Percentiles rank a stretch among this genome's conserved stretches.
These are phyloP conservation scores for Monopterus albus DNA, from an alignment of 2,113 vertebrate species.

Conservation along the genomic window DNA sequence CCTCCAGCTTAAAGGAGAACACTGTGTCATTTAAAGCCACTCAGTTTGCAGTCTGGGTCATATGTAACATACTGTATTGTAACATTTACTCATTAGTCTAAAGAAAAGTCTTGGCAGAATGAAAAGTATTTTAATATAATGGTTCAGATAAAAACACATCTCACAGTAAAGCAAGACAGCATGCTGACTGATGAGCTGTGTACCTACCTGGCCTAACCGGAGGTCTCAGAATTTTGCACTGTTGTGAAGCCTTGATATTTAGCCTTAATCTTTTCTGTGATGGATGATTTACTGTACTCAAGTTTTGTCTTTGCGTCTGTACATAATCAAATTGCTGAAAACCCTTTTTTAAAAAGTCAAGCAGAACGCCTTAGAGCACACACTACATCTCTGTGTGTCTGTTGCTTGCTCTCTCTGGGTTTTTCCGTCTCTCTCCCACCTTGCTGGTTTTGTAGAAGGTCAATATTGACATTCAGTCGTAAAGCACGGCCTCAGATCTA, in stretches of 20 bases:
- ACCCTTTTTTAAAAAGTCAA: no score
- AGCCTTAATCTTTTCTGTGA: slow-evolving; percentile 10
- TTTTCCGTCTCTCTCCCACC: slow-evolving; percentile 41
- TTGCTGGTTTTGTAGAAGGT: slow-evolving; percentile 65
- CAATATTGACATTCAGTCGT: slow-evolving; percentile 76
- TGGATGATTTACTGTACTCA: not conserved
- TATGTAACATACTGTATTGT: not conserved
- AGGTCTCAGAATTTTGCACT: not conserved
- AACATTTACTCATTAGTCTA: not conserved
- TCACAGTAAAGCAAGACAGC: no score
- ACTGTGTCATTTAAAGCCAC: no score
- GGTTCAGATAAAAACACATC: no score
- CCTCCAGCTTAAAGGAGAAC: slow-evolving; percentile 33
- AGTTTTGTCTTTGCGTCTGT: slow-evolving; percentile 6
- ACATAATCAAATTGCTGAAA: slow-evolving; percentile 38
- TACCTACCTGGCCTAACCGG: not conserved
- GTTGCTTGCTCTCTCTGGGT: slow-evolving; percentile 7
- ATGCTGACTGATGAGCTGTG: slow-evolving; percentile 10
- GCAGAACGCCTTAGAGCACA: slow-evolving; percentile 33
- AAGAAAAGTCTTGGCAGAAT: not conserved
- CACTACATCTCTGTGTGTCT: slow-evolving; percentile 27
- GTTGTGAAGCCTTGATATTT: slow-evolving; percentile 4
- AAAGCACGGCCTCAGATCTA: slow-evolving; percentile 63
- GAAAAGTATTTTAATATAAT: not conserved
- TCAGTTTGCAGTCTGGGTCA: not conserved